Evolutionary conservation across 2,888 invertebrate genomes (phyloP).

Genomic region (Lasioglossum marginatum): DNA sequence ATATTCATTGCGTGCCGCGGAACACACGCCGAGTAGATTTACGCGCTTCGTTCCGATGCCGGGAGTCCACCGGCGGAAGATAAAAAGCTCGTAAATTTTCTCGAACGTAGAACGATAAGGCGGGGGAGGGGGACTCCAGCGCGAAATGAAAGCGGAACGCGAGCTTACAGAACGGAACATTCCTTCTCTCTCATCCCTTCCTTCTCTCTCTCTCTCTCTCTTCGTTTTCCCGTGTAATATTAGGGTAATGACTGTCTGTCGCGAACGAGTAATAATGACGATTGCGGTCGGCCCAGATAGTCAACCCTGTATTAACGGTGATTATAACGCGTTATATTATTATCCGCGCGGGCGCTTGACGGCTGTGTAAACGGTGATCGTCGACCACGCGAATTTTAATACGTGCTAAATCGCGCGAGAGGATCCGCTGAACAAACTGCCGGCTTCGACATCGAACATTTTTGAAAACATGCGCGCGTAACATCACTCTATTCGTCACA

Average conservation of each 20-base stretch:
- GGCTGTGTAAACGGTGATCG: slow-evolving; percentile 14
- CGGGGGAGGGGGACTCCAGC: neutral
- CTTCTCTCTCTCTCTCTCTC: neutral
- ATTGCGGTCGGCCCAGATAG: neutral
- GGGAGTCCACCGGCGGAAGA: neutral
- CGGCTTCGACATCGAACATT: neutral
- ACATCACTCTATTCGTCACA: no score
- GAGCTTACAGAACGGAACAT: neutral
- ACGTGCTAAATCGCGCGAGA: slow-evolving; percentile 3
- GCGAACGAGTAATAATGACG: slow-evolving; percentile 3
- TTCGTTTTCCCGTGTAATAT: neutral
- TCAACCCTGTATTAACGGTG: neutral
- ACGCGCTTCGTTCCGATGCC: slow-evolving; percentile 16
- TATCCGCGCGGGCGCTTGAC: slow-evolving; percentile 13
- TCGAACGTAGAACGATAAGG: slow-evolving; percentile 12
- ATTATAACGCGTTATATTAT: slow-evolving; percentile 33
- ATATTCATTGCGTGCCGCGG: slow-evolving; percentile 24
- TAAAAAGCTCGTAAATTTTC: slow-evolving; percentile 19
- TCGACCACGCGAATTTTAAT: slow-evolving; percentile 15
- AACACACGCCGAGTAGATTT: slow-evolving; percentile 15
- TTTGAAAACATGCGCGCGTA: neutral
- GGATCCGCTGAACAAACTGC: neutral
- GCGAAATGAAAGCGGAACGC: slow-evolving; percentile 5
- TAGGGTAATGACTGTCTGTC: slow-evolving; percentile 7
- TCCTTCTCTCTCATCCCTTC: neutral